Base-by-base conservation (phyloP, 2,113 vertebrate species). In the Anthoscopus minutus region DNA sequence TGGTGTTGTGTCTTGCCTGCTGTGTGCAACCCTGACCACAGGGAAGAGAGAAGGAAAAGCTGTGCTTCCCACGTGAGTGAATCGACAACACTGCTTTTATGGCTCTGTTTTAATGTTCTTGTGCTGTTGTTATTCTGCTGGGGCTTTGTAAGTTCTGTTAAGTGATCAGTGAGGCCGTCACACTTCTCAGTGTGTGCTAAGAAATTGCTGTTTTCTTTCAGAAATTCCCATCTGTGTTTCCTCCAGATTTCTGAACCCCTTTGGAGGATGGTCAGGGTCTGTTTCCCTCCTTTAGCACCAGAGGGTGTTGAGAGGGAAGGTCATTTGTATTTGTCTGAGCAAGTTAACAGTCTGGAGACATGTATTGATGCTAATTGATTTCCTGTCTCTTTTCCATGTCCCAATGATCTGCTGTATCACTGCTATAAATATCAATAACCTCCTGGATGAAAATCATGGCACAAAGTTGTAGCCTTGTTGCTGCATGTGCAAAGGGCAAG, bases 341-440 rank as follows among this genome's bases (percentile, higher is more conserved):
- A 71, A 58, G 72, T 86, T 91, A 94, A 60, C 40, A 28, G 51
- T 89, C 64, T 83, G 79, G 42, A 91, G 81, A 80, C 50, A 31
- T 40, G 42, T 76, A 58, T 86, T 0, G 15, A 73, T 64, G 74
- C 31, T 91, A 81, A 95, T 80, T 93, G 95, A 96, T 91, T 94
- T 89, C 64, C 84, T 74, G 87, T 73, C 95, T 83, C 74, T 77
- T 94, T 93, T 56, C 70, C 85, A 86, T 91, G 85, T 94, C 82
- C 85, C 86, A 78, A 93, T 88, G 93, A 91, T 94, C 86, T 93
- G 81, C 86, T 93, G 11, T 86, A 92, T 95, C 58, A 77, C 78
- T 70, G 70, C 87, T 71, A 90, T 88, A 91, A 94, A 86, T 83
- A 96, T 86, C 93, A 88, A 82, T 83, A 93, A 77, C 71, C 51